A percentile compares a stretch with the other conserved stretches of the same genome.
phyloP scores from a whole-genome alignment of 2,888 invertebrate genomes.

The Nemotelus pantherinus region DNA sequence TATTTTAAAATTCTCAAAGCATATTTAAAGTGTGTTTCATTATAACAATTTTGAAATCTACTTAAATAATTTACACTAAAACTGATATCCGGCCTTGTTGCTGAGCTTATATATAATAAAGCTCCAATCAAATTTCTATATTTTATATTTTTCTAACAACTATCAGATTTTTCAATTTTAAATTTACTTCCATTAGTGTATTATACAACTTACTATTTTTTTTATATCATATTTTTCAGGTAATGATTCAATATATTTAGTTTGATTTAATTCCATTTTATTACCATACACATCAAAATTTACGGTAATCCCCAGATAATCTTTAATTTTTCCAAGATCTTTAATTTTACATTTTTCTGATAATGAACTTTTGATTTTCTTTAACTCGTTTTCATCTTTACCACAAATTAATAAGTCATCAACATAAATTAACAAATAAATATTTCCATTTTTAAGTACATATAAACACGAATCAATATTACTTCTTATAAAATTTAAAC shows the following conservation, averaged over 20 bases:
- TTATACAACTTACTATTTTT: constrained; percentile 44
- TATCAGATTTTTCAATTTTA: constrained; percentile 40
- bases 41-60: constrained; percentile 58
- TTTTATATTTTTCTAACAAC: constrained; percentile 18
- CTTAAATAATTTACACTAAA: constrained; percentile 59
- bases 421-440: background rate
- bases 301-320: constrained; percentile 14
- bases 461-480: constrained; percentile 13
- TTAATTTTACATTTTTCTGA: constrained; percentile 15
- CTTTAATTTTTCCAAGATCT: background rate
- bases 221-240: constrained; percentile 32
- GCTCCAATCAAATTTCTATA: constrained; percentile 55
- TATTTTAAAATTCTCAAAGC: constrained; percentile 57
- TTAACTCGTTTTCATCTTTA: background rate
- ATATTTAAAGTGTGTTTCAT: constrained; percentile 54
- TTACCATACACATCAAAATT: constrained; percentile 3
- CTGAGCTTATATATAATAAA: constrained; percentile 57
- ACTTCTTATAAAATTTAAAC: background rate
- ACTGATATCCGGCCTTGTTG: constrained; percentile 57
- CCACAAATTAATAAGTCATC: background rate
- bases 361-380: background rate
- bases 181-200: constrained; percentile 48
- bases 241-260: constrained; percentile 41
- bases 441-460: background rate
- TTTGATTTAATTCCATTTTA: constrained; percentile 31